Conservation (phyloP, 2,797 vertebrate genomes). For the Megaceryle alcyon region DNA sequence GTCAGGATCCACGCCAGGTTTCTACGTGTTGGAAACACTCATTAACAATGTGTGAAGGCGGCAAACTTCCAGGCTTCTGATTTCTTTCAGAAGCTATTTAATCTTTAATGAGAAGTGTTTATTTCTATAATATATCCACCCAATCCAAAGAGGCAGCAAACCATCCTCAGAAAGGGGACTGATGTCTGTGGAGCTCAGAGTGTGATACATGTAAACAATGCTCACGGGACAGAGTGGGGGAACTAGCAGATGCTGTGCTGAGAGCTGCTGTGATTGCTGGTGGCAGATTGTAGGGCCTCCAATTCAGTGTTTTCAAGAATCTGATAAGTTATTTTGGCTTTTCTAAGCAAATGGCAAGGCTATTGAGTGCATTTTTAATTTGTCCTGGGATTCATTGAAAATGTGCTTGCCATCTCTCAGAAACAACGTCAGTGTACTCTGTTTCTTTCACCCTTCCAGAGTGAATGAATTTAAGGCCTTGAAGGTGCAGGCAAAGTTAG, state of each 20-base stretch:
- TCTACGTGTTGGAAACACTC: background rate
- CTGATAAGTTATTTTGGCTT: background rate
- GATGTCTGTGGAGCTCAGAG: background rate
- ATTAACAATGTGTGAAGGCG: background rate
- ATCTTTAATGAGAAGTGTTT: conserved; percentile 37
- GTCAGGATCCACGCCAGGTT: background rate
- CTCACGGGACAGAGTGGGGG: background rate
- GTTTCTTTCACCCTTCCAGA: background rate
- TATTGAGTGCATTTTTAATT: background rate
- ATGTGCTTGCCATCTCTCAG: accelerated
- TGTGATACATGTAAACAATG: background rate
- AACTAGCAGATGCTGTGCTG: background rate
- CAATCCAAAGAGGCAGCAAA: background rate
- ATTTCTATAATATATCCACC: conserved; percentile 22
- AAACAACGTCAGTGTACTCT: accelerated
- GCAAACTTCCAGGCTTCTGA: background rate
- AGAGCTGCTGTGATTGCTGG: background rate
- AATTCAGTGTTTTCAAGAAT: background rate
- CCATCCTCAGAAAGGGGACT: background rate
- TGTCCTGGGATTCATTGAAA: background rate
- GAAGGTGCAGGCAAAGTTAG: background rate
- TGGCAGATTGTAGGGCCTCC: background rate
- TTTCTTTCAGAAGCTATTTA: conserved; percentile 18
- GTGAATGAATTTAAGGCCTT: accelerated
- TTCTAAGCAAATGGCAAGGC: background rate